Evolutionary conservation across 2,888 invertebrate species (phyloP), one percentile per base, ranked within the genome.

Genomic region (Drosophila buzzatii): DNA sequence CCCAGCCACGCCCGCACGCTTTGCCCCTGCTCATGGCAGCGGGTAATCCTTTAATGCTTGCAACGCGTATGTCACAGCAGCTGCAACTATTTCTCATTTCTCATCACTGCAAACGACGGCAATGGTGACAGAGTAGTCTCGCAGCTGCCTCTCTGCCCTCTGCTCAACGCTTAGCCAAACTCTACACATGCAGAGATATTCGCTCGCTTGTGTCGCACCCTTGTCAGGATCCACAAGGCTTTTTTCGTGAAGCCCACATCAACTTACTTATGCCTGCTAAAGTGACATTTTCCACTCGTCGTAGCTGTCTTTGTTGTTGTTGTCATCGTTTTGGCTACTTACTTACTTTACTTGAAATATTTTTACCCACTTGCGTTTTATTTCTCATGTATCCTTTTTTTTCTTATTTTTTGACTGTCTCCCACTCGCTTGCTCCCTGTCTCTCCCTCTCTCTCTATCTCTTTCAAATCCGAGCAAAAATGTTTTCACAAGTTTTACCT

Each of bases 31-130:
- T 51, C 70, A 45, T 56, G 70, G 61, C 58, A 55, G 70, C 70
- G 80, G 81, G 81, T 81, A 81, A 81, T 81, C 81, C 81, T 81
- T 81, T 81, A 81, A 81, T 81, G 84, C 81, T 70, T 84, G 81
- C 81, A 81, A 78, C 84, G 81, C 83, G 84, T 81, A 74, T 81
- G 81, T 81, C 84, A 84, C 81, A 81, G 84, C 81, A 81, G 81
- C 81, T 81, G 81, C 81, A 81, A 81, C 81, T 84, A 81, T 81
- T 81, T 81, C 84, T 84, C 81, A 81, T 81, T 84, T 78, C 81
- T 71, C 72, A 62, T 72, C 66, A 67, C 59, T 58, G 79, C 55
- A 60, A 53, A 80, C 82, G 58, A 75, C 63, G 71, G 59, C 64
- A 72, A 66, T 65, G 80, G 73, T 68, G 81, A 81, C 73, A 83